Evolutionary conservation across 2,888 invertebrate species (phyloP), one percentile per base, ranked within the genome.

Genomic region (Rhorus exstirpatorius): DNA sequence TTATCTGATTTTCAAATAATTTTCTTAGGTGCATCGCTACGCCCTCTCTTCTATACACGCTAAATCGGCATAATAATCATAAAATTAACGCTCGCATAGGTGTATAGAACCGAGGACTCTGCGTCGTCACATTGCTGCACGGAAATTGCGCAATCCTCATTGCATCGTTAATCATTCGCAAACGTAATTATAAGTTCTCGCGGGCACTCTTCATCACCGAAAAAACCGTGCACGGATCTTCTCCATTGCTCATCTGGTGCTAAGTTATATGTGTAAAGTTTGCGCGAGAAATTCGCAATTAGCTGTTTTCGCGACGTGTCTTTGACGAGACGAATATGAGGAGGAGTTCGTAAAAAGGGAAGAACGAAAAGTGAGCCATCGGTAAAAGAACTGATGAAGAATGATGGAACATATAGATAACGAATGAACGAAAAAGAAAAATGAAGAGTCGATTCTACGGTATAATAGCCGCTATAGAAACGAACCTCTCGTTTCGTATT

Each of bases 401-500:
- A 38, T 17, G 38, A 49, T 31, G 26, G 26, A 41, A 78, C 61
- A 41, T 7, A 49, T n/a, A n/a, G n/a, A n/a, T n/a, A n/a, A n/a
- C n/a, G n/a, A 44, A 35, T 38, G 70, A 21, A 68, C 44, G 44
- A 35, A 21, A 51, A 19, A 75, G 44, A 61, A 63, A 74, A 74
- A 51, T 35, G 51, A 77, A 77, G 68, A 55, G 55, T 58, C 3
- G 49, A n/a, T 53, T 35, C 44, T 14, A n/a, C n/a, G 35, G 63
- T 58, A n/a, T 14, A 58, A 17, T 8, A 38, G 38, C 35, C 61
- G 49, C n/a, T n/a, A n/a, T n/a, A n/a, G 55, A 51, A 78, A 49
- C 58, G 82, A 84, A 78, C 80, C 71, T 84, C 71, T 78, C 80
- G 82, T 78, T 76, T 84, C 78, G 80, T 65, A 82, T 82, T 83